Percentiles rank a stretch among this genome's conserved stretches.
Evolutionary conservation across 2,113 vertebrate genomes (phyloP).

Genomic region (Lontra canadensis): DNA sequence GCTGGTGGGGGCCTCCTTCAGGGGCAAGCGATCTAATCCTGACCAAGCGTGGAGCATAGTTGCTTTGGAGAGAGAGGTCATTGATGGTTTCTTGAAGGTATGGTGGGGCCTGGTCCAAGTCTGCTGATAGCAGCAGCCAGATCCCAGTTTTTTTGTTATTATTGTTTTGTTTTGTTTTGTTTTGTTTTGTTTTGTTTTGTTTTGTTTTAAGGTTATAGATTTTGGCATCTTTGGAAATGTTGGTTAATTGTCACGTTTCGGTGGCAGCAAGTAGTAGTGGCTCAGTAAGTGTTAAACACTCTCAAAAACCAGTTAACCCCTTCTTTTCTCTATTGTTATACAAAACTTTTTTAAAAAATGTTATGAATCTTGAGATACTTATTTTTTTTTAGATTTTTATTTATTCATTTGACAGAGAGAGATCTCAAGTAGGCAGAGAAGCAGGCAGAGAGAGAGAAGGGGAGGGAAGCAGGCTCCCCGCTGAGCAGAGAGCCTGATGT

Average conservation of each 20-base stretch:
- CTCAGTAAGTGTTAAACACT: not conserved
- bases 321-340: not conserved
- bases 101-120: not conserved
- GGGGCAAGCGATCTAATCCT: not conserved
- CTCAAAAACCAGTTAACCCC: not conserved
- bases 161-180: not conserved
- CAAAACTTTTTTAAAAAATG: not conserved
- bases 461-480: too few species aligned
- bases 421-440: too few species aligned
- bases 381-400: too few species aligned
- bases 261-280: not conserved
- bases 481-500: too few species aligned
- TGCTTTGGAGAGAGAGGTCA: not conserved
- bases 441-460: too few species aligned
- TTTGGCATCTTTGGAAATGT: not conserved
- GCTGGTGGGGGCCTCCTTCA: not conserved
- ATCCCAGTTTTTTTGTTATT: not conserved
- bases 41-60: not conserved
- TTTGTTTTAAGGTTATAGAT: not conserved
- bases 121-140: too few species aligned
- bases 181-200: not conserved
- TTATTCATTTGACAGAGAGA: too few species aligned
- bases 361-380: not conserved
- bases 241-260: not conserved
- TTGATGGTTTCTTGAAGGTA: not conserved